Percentiles rank a stretch among this genome's conserved stretches.
Conservation (phyloP, 2,888 invertebrate genomes). For the Strigamia transsilvanica region DNA sequence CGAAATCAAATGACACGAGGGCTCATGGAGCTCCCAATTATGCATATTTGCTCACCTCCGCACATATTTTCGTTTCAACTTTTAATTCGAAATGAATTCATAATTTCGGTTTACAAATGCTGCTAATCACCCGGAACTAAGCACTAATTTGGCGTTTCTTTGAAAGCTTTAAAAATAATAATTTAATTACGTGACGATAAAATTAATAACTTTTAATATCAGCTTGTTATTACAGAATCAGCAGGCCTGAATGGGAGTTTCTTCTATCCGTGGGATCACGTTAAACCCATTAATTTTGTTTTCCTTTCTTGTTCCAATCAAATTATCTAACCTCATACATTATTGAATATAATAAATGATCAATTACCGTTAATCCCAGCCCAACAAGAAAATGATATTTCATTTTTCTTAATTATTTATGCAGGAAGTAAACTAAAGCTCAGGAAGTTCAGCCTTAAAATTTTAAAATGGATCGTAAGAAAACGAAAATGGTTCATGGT, state of each 20-base stretch:
- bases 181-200: background rate
- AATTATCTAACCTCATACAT: background rate
- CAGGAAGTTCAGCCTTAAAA: no score
- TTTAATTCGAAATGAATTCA: background rate
- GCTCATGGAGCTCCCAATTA: background rate
- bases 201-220: background rate
- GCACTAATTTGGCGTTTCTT: background rate
- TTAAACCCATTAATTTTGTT: background rate
- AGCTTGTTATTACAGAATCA: background rate
- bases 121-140: background rate
- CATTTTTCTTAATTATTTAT: background rate
- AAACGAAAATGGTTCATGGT: no score
- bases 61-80: background rate
- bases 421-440: no score
- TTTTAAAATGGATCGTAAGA: no score
- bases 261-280: background rate
- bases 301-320: background rate
- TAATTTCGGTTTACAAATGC: background rate
- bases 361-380: background rate
- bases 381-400: background rate
- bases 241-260: background rate
- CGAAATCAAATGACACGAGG: background rate
- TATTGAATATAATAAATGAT: background rate
- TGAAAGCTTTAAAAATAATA: background rate
- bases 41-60: background rate